Evolutionary conservation across 2,797 vertebrate genomes (phyloP), one percentile per base, ranked within the genome.

Genomic region (Carduelis carduelis): DNA sequence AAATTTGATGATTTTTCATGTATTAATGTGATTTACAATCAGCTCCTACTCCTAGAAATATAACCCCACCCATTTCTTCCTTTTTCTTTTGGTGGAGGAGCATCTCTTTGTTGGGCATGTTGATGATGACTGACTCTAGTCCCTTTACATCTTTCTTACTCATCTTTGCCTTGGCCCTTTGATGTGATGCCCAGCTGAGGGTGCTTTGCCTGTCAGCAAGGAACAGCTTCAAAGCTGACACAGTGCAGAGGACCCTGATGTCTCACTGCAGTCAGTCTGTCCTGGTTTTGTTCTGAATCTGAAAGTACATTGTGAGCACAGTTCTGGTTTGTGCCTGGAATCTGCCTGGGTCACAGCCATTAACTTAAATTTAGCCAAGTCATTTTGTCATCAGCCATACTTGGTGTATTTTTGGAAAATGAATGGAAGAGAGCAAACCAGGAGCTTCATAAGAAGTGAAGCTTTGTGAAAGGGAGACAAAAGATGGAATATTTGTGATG

Each of bases 401-500:
- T 70, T n/a, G 5, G 21, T 47, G 47, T 20, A 4, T 20, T 64
- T 77, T 53, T 44, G 37, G 46, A 70, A 66, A 63, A 56, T 6
- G 11, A 44, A 81, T 2, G 3, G 43, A 94, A 59, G 85, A 85
- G 66, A 93, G 60, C 35, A 85, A 93, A 96, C 60, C 46, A 92
- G 74, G 80, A 96, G 81, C 44, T 90, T 96, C 5, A 4, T 94
- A 63, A 91, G 53, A 95, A 76, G 34, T 89, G 23, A 79, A 85
- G 56, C 53, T 88, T 91, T 71, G 27, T 63, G 32, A 65, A 95
- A 95, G 64, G 93, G 66, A 96, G 70, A 95, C 87, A 95, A 76
- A 87, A 95, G 72, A 85, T 95, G 59, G 87, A 96, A 93, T 96
- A 97, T 97, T 97, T 97, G 87, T 93, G 95, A 93, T 97, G 78